These are phyloP conservation scores for Neolamprologus hecqui DNA, from an alignment of 2,113 vertebrate species.

Conservation along the genomic window DNA sequence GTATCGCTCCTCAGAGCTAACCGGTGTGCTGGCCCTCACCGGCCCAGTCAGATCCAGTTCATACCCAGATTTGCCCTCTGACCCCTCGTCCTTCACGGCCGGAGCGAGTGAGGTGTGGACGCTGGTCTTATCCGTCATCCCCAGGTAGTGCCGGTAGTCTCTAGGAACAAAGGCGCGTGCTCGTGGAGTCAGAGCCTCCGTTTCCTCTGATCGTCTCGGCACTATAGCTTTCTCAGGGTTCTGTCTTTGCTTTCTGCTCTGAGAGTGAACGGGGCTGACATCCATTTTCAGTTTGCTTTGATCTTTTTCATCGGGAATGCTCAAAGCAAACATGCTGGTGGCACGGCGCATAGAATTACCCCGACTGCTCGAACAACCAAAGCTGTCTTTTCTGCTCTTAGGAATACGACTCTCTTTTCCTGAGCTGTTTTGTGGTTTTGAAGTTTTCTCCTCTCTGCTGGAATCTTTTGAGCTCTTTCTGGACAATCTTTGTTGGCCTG, in stretches of 20 bases:
- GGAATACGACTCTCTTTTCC: slow-evolving; percentile 30
- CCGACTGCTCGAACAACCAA: slow-evolving; percentile 28
- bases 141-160: slow-evolving; percentile 67
- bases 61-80: background rate
- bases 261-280: slow-evolving; percentile 15
- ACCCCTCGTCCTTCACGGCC: background rate
- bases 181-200: slow-evolving; percentile 29
- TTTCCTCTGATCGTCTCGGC: slow-evolving; percentile 27
- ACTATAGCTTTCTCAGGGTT: background rate
- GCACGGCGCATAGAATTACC: slow-evolving; percentile 45
- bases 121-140: slow-evolving; percentile 37
- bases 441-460: slow-evolving; percentile 20
- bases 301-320: slow-evolving; percentile 32
- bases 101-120: background rate
- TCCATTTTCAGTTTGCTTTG: slow-evolving; percentile 15
- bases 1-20: slow-evolving; percentile 29
- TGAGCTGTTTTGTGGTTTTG: background rate
- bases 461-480: slow-evolving; percentile 38
- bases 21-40: slow-evolving; percentile 40
- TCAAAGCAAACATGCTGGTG: slow-evolving; percentile 62
- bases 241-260: slow-evolving; percentile 41
- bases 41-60: slow-evolving; percentile 23
- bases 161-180: slow-evolving; percentile 59
- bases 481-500: background rate
- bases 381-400: slow-evolving; percentile 44